Evolutionary conservation across 2,888 invertebrate species (phyloP).

Genomic region (Andricus quercusramuli): DNA sequence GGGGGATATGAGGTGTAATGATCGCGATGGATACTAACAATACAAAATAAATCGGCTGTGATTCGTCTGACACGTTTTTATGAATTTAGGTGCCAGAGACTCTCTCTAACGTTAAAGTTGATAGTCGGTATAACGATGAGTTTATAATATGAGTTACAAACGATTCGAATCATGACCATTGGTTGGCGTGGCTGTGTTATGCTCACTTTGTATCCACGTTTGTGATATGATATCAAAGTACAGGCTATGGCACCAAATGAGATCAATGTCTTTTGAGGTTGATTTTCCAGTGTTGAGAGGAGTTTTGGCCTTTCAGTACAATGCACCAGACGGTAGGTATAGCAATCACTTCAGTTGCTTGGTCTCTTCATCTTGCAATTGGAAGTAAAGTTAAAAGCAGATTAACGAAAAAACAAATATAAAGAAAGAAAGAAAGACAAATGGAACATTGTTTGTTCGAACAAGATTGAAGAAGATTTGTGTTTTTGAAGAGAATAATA

Average conservation of each 20-base stretch:
- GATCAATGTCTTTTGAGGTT: slow-evolving; percentile 76
- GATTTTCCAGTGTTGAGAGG: slow-evolving; percentile 75
- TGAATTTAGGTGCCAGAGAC: slow-evolving; percentile 78
- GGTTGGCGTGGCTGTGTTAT: slow-evolving; percentile 75
- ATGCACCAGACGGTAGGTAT: slow-evolving; percentile 76
- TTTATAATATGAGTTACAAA: slow-evolving; percentile 75
- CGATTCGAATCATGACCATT: slow-evolving; percentile 74
- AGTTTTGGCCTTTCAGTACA: slow-evolving; percentile 59
- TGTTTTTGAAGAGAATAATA: background rate
- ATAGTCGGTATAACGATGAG: slow-evolving; percentile 76
- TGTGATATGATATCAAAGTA: slow-evolving; percentile 77
- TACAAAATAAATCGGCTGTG: slow-evolving; percentile 70
- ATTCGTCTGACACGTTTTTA: slow-evolving; percentile 78
- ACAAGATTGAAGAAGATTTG: background rate
- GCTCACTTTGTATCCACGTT: slow-evolving; percentile 77
- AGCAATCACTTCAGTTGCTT: slow-evolving; percentile 74
- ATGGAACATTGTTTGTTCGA: background rate
- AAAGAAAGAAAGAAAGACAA: no score
- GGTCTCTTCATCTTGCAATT: slow-evolving; percentile 68
- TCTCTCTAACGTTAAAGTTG: slow-evolving; percentile 75
- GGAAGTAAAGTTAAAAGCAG: background rate
- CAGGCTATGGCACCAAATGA: slow-evolving; percentile 75
- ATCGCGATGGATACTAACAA: slow-evolving; percentile 61
- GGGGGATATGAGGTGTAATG: slow-evolving; percentile 43
- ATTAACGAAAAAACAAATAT: background rate